Percentiles rank a stretch among this genome's conserved stretches.
phyloP scores from a whole-genome alignment of 2,888 invertebrate genomes.

The Neocrepidodera transversa region DNA sequence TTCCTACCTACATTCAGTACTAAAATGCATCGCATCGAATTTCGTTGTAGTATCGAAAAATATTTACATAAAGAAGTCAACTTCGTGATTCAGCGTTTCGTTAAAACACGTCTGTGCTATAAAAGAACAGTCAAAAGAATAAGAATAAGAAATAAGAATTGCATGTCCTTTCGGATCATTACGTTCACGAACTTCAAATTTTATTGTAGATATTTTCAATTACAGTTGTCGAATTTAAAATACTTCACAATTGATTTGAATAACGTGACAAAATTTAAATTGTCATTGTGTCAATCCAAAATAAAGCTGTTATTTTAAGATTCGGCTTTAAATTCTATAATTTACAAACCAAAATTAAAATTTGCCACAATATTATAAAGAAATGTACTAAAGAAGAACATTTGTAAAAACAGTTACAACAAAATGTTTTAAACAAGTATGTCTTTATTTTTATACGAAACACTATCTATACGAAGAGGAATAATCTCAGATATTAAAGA shows the following conservation, averaged over 20 bases:
- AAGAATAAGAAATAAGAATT: constrained; percentile 1
- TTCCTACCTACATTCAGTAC: too few species aligned
- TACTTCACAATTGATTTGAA: constrained; percentile 6
- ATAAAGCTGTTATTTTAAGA: not conserved
- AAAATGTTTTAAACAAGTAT: too few species aligned
- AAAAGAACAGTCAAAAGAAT: constrained; percentile 8
- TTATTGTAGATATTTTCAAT: constrained; percentile 20
- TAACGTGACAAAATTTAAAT: constrained; percentile 1
- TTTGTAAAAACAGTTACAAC: too few species aligned
- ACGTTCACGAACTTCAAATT: constrained; percentile 23
- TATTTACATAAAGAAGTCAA: not conserved
- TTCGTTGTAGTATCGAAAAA: too few species aligned
- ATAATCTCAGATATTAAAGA: too few species aligned
- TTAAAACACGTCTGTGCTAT: constrained; percentile 10
- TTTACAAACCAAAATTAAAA: too few species aligned
- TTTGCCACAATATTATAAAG: too few species aligned
- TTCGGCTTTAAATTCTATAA: too few species aligned
- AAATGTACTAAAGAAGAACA: too few species aligned
- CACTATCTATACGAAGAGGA: too few species aligned
- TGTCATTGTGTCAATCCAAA: not conserved
- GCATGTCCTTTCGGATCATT: constrained; percentile 21
- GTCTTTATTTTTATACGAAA: too few species aligned
- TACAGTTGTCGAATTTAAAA: constrained; percentile 19
- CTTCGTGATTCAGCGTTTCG: constrained; percentile 14
- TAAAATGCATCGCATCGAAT: too few species aligned